Base-by-base conservation (phyloP, 2,888 invertebrate species). In the Epinotia demarniana region DNA sequence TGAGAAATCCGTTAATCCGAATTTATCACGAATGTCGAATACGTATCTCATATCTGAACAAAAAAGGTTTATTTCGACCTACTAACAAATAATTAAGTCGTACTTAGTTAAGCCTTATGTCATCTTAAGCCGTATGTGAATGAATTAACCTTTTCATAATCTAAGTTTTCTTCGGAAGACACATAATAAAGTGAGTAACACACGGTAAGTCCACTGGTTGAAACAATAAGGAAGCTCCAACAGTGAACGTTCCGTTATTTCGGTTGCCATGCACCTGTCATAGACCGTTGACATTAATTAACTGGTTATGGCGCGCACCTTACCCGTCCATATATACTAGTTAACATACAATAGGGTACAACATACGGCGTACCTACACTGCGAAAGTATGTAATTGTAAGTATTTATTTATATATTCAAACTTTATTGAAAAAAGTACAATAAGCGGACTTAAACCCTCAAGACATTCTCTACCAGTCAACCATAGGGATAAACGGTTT, bases 261-360 rank as follows among this genome's bases (percentile, higher is more conserved):
- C 69, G 61, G 74, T 70, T 74, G 55, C 64, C 46, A 62, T 71
- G 74, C 77, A 77, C 74, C 77, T 74, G 74, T 57, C 77, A 76
- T 74, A 74, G 70, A 70, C 33, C 72, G 72, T 75, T 75, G 75
- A 75, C 75, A 72, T 75, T 72, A 71, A 71, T 72, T 71, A 75
- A 43, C 66, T 55, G 57, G 62, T 60, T 71, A 75, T 71, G 70
- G 70, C 18, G 3, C 43, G 43, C 53, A 46, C 61, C 53, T 53
- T 66, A 72, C 64, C 73, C 39, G 8, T 33, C 1, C 46, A 63
- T 69, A 69, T 23, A 16, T 69, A 18, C 58, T 60, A 58, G 68
- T 69, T 69, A 58, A 69, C 69, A 69, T 69, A 69, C 69, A 67
- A 67, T 67, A n/a, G n/a, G n/a, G n/a, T n/a, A n/a, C n/a, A n/a